A percentile compares a stretch with the other conserved stretches of the same genome.
Evolutionary conservation across 2,888 invertebrate genomes (phyloP).

Genomic region (Pandemis heparana): DNA sequence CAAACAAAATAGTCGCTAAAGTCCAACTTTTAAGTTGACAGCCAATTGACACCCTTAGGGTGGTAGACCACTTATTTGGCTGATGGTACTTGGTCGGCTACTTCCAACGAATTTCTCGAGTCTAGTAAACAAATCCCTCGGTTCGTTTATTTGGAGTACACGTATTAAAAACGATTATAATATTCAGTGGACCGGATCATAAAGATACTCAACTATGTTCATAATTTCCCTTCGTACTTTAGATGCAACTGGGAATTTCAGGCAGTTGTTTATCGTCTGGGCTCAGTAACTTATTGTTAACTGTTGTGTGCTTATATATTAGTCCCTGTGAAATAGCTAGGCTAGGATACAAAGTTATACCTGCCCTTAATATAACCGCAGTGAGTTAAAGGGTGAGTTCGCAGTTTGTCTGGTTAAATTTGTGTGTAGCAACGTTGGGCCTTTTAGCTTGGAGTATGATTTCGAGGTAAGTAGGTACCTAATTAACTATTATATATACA

Average conservation of each 20-base stretch:
- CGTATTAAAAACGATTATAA: background rate
- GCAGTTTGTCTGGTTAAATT: background rate
- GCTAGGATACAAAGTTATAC: background rate
- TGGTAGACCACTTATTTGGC: too few relatives aligned
- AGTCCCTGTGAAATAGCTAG: background rate
- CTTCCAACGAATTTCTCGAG: too few relatives aligned
- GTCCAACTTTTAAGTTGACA: too few relatives aligned
- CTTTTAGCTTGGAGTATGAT: background rate
- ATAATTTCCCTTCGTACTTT: background rate
- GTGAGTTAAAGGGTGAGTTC: background rate
- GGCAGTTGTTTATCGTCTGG: background rate
- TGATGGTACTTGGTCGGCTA: too few relatives aligned
- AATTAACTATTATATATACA: too few relatives aligned
- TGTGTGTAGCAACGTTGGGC: background rate
- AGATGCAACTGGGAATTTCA: background rate
- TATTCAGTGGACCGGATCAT: background rate
- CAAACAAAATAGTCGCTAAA: too few relatives aligned
- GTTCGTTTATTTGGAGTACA: too few relatives aligned
- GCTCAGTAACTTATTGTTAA: background rate
- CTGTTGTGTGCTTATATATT: background rate
- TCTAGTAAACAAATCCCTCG: too few relatives aligned
- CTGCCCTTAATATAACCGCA: background rate
- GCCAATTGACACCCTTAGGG: too few relatives aligned
- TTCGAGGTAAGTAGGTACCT: too few relatives aligned
- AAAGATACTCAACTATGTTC: background rate